Evolutionary conservation across 2,797 vertebrate species (phyloP), one percentile per base, ranked within the genome.

Genomic region (Alca torda): DNA sequence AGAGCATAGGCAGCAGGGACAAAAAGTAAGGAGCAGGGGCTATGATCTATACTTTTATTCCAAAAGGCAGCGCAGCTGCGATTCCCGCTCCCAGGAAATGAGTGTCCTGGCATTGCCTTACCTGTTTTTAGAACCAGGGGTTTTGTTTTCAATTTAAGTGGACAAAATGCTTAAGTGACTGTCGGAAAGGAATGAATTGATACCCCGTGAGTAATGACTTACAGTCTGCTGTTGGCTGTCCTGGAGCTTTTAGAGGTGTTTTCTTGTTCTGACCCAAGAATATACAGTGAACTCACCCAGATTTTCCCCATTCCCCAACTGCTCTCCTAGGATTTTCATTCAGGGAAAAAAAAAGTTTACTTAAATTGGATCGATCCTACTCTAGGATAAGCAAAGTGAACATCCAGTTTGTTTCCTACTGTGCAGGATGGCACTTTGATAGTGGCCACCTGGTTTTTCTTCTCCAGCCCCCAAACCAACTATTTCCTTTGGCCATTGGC

Each of bases 261-360:
- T 88, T 73, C 63, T 76, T 53, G 59, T 91, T 84, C 75, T 76
- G 63, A 65, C 35, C 35, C 68, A 75, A 77, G 74, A 89, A 76
- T 5, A 60, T 11, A 70, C 17, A 59, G 53, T 88, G 56, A 96
- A 91, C 23, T 90, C 28, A 17, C 60, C 14, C 70, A 57, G 51
- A 75, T 80, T 85, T 64, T 5, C 31, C 35, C n/a, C 13, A 28
- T 75, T 89, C 70, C 64, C 89, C 25, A 31, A 81, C 83, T 75
- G 90, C 35, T 96, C 60, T 86, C 25, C 4, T 84, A 89, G 73
- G 73, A 91, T 89, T 85, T 96, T 54, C 57, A 15, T 70, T 69
- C 24, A 69, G 41, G 20, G 35, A 37, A 30, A 57, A 84, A 63
- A 30, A 48, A 48, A 24, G 16, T 33, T 78, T 72, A 41, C 17